Evolutionary conservation across 2,888 invertebrate species (phyloP).

Genomic region (Polietes domitor): DNA sequence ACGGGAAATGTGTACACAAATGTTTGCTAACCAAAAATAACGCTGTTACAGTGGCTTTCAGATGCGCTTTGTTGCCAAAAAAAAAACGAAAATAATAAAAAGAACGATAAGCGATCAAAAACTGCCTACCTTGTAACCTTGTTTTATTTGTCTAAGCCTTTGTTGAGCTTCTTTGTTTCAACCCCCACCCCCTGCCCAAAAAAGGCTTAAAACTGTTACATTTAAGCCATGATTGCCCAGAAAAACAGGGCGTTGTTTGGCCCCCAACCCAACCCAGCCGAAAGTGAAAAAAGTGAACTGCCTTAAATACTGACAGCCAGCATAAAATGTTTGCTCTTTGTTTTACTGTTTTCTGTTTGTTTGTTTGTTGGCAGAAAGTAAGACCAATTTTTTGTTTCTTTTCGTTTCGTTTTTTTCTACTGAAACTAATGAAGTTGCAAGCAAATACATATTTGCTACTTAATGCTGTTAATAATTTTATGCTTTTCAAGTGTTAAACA

Average conservation of each 20-base stretch:
- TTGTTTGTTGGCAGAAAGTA: not conserved
- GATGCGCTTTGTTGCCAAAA: not conserved
- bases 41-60: not conserved
- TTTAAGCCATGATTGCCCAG: not conserved
- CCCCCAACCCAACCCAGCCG: not conserved
- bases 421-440: not conserved
- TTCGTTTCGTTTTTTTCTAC: too few species aligned
- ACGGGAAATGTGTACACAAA: not conserved
- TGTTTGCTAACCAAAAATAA: not conserved
- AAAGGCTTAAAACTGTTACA: not conserved
- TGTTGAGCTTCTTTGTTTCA: not conserved
- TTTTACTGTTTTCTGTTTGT: not conserved
- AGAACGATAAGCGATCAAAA: not conserved
- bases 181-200: not conserved
- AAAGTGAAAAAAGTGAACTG: not conserved
- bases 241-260: not conserved
- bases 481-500: conserved; percentile 49
- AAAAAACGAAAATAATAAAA: not conserved
- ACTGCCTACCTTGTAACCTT: not conserved
- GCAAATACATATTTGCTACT: conserved; percentile 26
- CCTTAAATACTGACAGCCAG: not conserved
- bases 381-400: not conserved
- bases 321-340: too few species aligned
- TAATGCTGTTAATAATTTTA: conserved; percentile 36
- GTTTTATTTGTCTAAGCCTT: not conserved